Evolutionary conservation across 1,140 invertebrate genomes (phyloP).

Genomic region (Euwallacea fornicatus): DNA sequence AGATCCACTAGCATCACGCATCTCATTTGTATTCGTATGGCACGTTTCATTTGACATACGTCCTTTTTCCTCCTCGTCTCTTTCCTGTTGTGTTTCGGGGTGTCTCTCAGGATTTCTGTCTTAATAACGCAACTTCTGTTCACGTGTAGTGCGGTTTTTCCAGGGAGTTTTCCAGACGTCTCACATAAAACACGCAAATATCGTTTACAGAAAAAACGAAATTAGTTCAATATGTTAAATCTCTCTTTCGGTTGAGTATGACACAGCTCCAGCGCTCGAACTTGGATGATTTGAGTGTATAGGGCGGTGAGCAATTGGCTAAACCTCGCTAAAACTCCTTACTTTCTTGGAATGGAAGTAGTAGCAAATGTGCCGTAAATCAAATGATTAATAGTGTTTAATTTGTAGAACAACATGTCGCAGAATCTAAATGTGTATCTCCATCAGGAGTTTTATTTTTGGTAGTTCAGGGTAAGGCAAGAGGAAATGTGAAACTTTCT

Average conservation of each 20-base stretch:
- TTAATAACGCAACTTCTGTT: constrained; percentile 34
- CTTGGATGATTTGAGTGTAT: neutral
- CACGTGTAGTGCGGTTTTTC: constrained; percentile 16
- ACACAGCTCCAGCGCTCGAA: no score
- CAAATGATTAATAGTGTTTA: constrained; percentile 38
- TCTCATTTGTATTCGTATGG: constrained; percentile 34
- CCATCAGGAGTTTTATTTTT: constrained; percentile 32
- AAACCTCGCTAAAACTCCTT: constrained; percentile 23
- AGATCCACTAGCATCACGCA: constrained; percentile 7
- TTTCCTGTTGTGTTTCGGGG: constrained; percentile 8
- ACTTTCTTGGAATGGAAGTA: constrained; percentile 31
- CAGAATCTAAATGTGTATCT: constrained; percentile 38
- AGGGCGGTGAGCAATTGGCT: neutral
- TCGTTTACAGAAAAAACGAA: no score
- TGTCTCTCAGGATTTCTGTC: constrained; percentile 21
- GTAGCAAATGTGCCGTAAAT: constrained; percentile 38
- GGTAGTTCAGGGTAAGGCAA: constrained; percentile 5
- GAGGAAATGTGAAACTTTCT: constrained; percentile 9
- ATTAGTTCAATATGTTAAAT: no score
- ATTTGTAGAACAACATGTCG: constrained; percentile 38
- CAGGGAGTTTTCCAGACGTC: constrained; percentile 16
- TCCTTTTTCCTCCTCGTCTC: constrained; percentile 11
- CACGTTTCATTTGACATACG: constrained; percentile 34
- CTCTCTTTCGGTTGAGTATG: no score
- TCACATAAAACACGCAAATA: neutral